Evolutionary conservation across 2,113 vertebrate genomes (phyloP).

Genomic region (Dromaius novaehollandiae): DNA sequence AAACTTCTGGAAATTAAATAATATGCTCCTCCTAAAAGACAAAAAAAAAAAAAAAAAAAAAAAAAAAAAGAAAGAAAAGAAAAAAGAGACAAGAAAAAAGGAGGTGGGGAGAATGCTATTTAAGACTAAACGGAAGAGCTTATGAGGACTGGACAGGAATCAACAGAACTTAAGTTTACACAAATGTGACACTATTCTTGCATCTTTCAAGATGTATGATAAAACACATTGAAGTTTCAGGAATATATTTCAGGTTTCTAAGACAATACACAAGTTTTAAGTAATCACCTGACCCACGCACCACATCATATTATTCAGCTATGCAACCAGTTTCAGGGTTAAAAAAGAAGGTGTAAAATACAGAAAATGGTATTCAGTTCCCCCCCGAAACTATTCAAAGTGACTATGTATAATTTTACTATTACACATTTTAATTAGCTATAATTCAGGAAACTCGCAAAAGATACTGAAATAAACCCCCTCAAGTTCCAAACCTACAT

Average conservation of each 20-base stretch:
- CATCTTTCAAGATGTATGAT: not conserved
- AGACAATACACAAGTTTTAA: not conserved
- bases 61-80: not conserved
- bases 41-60: not conserved
- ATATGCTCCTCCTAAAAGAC: constrained; percentile 89
- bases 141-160: not conserved
- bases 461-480: not conserved
- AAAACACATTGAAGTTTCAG: not conserved
- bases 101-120: not conserved
- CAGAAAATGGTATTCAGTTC: not conserved
- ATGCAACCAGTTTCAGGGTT: not conserved
- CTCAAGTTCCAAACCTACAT: not conserved
- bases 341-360: not conserved
- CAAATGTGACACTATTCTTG: rapidly evolving
- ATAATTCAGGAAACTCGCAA: not conserved
- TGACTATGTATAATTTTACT: not conserved
- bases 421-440: not conserved
- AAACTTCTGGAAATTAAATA: constrained; percentile 98
- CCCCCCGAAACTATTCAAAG: not conserved
- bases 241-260: not conserved
- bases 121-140: not conserved
- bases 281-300: not conserved
- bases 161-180: not conserved
- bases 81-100: not conserved
- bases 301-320: not conserved